A percentile compares a stretch with the other conserved stretches of the same genome.
Conservation (phyloP, 2,797 vertebrate species). For the Pteropus rufus region DNA sequence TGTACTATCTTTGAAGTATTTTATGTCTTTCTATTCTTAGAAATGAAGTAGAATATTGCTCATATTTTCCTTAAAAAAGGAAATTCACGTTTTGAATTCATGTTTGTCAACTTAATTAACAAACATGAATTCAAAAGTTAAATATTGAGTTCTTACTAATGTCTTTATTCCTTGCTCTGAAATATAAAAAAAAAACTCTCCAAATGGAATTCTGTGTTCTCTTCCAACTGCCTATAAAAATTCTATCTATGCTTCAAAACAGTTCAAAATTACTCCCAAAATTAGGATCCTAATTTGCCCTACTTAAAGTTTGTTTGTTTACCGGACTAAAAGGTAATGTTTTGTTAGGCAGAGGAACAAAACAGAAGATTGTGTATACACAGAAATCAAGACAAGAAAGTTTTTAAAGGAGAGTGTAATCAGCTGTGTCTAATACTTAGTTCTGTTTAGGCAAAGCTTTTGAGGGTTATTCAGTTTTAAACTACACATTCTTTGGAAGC, state of each 20-base stretch:
- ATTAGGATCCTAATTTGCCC: background rate
- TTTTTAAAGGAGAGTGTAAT: background rate
- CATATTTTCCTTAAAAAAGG: background rate
- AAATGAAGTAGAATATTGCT: constrained; percentile 10
- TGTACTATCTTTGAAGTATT: constrained; percentile 2
- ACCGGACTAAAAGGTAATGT: background rate
- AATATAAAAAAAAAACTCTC: background rate
- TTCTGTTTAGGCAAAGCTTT: background rate
- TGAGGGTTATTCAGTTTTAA: background rate
- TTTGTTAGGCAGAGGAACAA: background rate
- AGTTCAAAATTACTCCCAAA: background rate
- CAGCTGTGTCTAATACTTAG: background rate
- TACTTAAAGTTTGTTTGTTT: background rate
- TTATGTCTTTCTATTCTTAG: constrained; percentile 25
- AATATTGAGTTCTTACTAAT: background rate
- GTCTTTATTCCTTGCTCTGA: background rate
- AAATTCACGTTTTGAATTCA: too few species aligned
- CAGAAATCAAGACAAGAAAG: background rate
- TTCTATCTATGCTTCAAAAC: background rate
- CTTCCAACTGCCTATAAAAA: background rate
- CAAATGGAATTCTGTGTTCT: background rate
- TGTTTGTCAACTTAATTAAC: background rate
- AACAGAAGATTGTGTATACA: background rate
- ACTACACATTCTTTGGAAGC: background rate
- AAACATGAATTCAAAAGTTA: background rate